Percentiles rank a stretch among this genome's conserved stretches.
Conservation (phyloP, 2,113 vertebrate genomes). For the Empidonax traillii region DNA sequence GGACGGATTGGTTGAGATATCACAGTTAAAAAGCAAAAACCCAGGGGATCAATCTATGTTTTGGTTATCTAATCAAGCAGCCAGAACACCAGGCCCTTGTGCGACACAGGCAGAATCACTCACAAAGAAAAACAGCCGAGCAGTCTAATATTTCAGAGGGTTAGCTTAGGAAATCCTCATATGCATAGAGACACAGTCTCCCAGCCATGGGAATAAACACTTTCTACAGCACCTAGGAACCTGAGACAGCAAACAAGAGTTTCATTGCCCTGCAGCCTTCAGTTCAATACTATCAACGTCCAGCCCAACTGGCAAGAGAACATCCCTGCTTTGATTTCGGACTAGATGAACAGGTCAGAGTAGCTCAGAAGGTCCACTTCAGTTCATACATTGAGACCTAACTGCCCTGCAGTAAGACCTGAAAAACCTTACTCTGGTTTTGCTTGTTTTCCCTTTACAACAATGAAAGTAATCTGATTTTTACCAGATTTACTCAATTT, state of each 20-base stretch:
- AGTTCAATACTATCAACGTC: fast-evolving
- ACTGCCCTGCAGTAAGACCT: background rate
- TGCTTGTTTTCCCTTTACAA: background rate
- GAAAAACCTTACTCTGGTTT: background rate
- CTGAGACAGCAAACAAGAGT: background rate
- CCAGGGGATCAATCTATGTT: background rate
- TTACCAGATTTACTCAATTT: background rate
- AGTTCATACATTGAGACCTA: background rate
- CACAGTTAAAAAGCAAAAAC: background rate
- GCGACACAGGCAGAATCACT: background rate
- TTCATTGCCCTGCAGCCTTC: background rate
- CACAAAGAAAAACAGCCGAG: background rate
- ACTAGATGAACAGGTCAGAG: background rate
- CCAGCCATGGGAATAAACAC: background rate
- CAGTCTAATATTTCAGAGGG: background rate
- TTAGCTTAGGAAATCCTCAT: background rate
- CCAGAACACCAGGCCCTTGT: background rate
- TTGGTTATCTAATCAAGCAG: background rate
- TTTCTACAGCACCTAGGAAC: background rate
- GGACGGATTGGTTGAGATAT: background rate
- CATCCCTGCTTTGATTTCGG: background rate
- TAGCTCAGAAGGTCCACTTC: background rate
- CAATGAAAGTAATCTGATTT: background rate
- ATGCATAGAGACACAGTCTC: background rate
- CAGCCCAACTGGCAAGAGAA: background rate